Evolutionary conservation across 2,113 vertebrate species (phyloP).

Genomic region (Ailuropoda melanoleuca): DNA sequence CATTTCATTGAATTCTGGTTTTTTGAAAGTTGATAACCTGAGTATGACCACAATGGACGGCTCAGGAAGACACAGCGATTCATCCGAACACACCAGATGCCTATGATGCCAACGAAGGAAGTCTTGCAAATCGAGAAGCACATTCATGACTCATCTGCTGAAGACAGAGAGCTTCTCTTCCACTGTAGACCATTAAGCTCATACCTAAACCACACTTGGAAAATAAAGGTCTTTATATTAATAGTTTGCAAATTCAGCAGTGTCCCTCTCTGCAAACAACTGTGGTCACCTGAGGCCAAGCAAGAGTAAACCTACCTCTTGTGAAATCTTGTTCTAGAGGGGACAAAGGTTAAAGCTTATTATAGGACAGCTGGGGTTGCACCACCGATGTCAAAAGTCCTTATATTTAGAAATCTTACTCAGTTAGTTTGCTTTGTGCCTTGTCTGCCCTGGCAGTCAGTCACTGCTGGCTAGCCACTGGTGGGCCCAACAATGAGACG

Average conservation of each 20-base stretch:
- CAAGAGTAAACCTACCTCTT: not conserved
- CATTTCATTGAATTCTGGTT: not conserved
- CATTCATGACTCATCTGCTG: not conserved
- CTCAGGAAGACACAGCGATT: not conserved
- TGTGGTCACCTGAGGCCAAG: not conserved
- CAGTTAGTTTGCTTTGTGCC: not conserved
- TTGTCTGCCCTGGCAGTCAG: not conserved
- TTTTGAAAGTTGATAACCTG: not conserved
- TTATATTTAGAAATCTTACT: slow-evolving; percentile 63
- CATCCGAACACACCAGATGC: not conserved
- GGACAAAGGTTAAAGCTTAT: slow-evolving; percentile 49
- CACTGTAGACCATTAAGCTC: not conserved
- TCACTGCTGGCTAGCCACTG: not conserved
- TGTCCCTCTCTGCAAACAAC: not conserved
- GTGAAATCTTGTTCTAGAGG: not conserved
- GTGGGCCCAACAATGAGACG: not conserved
- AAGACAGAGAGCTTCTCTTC: not conserved
- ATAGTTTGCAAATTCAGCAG: not conserved
- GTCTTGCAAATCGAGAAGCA: not conserved
- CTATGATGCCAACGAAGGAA: not conserved
- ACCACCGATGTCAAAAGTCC: not conserved
- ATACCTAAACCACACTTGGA: not conserved
- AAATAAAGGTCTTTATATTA: not conserved
- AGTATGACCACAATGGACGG: not conserved
- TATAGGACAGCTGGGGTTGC: slow-evolving; percentile 44